Base-by-base conservation (phyloP, 2,797 vertebrate species). In the Zalophus californianus region DNA sequence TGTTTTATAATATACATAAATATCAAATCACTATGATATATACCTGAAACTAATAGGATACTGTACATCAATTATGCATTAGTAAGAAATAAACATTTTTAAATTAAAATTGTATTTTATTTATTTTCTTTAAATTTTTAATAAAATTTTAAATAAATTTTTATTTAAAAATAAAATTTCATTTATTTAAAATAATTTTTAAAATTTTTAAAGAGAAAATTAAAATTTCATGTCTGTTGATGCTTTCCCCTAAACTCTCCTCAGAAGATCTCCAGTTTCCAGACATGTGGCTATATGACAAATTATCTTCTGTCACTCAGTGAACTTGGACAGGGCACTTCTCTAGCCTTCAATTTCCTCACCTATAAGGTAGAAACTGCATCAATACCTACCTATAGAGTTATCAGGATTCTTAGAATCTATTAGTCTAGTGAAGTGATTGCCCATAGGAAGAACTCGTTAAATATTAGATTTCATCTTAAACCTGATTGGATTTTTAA, bases 401-500 rank as follows among this genome's bases (percentile, higher is more conserved):
- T 86, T 89, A 82, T 38, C 86, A 88, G 29, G 48, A 56, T 92
- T 50, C 66, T 80, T 64, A 44, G 66, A 86, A 70, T 93, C 86
- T 88, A 82, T 91, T 66, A 66, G 29, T 93, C 32, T 16, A 89
- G 52, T n/a, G 8, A 13, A 83, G 20, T 85, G 38, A 89, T 56
- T 91, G 82, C 83, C 41, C 73, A 86, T 7, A 87, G 90, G 54
- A 93, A 72, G 35, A 88, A 41, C 3, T 96, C 93, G 90, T 56
- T 86, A 93, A 82, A 90, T 41, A 92, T 80, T 85, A 87, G 11
- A 23, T 44, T 38, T 87, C 64, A 68, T 72, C 88, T 96, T 48
- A 83, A 82, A 96, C 44, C 90, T 96, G 68, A 90, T 58, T 91
- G 64, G 8, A 56, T 93, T 94, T 95, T 90, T 96, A 90, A 93